Base-by-base conservation (phyloP, 2,797 vertebrate genomes). In the Borostomias antarcticus region DNA sequence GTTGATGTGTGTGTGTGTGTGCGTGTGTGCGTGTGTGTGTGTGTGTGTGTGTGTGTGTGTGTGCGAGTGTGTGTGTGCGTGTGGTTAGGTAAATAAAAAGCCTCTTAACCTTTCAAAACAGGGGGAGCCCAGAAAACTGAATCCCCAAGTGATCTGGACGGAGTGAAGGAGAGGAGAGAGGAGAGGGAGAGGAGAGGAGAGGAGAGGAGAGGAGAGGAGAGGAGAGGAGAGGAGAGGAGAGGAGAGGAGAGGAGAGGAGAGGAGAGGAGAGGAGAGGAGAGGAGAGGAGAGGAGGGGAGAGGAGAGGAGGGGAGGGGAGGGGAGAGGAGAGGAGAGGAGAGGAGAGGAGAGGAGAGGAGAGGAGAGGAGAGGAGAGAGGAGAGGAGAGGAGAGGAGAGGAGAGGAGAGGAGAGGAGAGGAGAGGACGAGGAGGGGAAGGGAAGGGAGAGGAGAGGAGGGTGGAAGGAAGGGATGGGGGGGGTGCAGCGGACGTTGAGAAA, bases 401-500 rank as follows among this genome's bases (percentile, higher is more conserved):
- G 25, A 47, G 29, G 33, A 54, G 33, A 50, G 26, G 21, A 66
- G 52, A 68, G 59, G 0, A 21, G 43, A 37, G 51, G 58, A 11
- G 68, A n/a, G 35, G 48, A 23, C 52, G 33, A 58, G 7, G 8
- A 15, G 45, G 68, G 70, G 50, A 3, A 61, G 25, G 29, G 10
- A 32, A 11, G 26, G 50, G 50, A 53, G 51, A 5, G 59, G 26
- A 29, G 11, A 45, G 4, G 23, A 33, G 45, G 50, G 57, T 69
- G 50, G 6, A 64, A 45, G 62, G 66, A 10, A 15, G 26, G 5
- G 56, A 51, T n/a, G 10, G 40, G 40, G 71, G 68, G 80, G 76
- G 71, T 76, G 66, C 64, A 56, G 72, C 53, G 67, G 88, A 76
- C 83, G 66, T 80, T 90, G 89, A 69, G 59, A 89, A 91, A 90